These are phyloP conservation scores for Caloenas nicobarica DNA, from an alignment of 2,113 vertebrate genomes.

Conservation along the genomic window DNA sequence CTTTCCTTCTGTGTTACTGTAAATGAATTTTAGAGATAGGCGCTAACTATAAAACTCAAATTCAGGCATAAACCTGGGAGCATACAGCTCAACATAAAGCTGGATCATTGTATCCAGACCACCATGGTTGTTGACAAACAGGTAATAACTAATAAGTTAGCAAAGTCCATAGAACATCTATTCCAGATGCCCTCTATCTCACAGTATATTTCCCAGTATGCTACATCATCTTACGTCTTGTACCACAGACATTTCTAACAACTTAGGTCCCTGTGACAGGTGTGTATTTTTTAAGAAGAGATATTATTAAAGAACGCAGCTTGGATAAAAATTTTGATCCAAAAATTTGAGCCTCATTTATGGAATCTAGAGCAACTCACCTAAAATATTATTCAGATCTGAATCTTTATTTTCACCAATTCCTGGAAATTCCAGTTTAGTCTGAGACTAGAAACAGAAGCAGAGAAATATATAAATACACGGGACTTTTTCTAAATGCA, in stretches of 20 bases:
- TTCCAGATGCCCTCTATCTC: background rate
- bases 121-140: background rate
- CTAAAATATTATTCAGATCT: background rate
- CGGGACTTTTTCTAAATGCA: background rate
- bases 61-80: background rate
- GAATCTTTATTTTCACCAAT: background rate
- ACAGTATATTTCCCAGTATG: background rate
- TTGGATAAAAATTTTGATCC: background rate
- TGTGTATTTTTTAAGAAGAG: background rate
- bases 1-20: background rate
- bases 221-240: background rate
- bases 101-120: background rate
- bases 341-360: background rate
- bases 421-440: background rate
- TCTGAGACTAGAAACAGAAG: background rate
- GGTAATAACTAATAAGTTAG: background rate
- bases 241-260: background rate
- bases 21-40: background rate
- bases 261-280: background rate
- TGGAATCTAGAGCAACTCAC: background rate
- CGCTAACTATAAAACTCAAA: background rate
- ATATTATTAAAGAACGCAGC: background rate
- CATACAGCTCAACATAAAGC: background rate
- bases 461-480: background rate
- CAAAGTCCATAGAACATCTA: background rate